Percentiles rank a stretch among this genome's conserved stretches.
Evolutionary conservation across 2,797 vertebrate genomes (phyloP).

Genomic region (Pangasius larnaudii): DNA sequence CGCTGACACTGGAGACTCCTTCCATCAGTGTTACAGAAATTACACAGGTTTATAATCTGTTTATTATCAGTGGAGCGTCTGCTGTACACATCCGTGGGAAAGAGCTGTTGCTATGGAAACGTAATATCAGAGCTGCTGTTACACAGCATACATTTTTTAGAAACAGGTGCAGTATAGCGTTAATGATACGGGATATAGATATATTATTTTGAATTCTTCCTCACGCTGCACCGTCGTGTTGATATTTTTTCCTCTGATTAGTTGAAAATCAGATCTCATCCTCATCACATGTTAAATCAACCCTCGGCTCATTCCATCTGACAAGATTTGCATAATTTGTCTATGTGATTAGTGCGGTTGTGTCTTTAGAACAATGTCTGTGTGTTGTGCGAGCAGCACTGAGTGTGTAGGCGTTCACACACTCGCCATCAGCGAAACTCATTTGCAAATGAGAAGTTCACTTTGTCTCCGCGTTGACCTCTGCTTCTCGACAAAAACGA

Average conservation of each 20-base stretch:
- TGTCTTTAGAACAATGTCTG: slow-evolving; percentile 11
- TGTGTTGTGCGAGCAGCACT: neutral
- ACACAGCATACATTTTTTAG: neutral
- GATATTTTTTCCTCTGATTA: neutral
- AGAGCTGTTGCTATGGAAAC: neutral
- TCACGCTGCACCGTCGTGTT: neutral
- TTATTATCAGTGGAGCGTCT: neutral
- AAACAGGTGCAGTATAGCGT: neutral
- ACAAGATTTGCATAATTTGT: slow-evolving; percentile 1
- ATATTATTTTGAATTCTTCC: neutral
- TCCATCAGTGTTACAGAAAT: neutral
- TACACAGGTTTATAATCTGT: neutral
- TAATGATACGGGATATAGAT: neutral
- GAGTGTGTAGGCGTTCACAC: slow-evolving; percentile 22
- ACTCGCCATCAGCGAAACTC: slow-evolving; percentile 1
- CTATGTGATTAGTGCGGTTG: neutral
- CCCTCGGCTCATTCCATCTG: neutral
- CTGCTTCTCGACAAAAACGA: neutral
- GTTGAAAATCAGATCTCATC: neutral
- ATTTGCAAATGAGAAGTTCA: slow-evolving; percentile 41
- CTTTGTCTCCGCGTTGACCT: neutral
- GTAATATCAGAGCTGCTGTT: neutral
- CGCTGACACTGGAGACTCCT: neutral
- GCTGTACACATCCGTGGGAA: neutral
- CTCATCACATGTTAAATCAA: slow-evolving; percentile 3